phyloP scores from a whole-genome alignment of 2,797 vertebrate species.

The Aulostomus chinensis region DNA sequence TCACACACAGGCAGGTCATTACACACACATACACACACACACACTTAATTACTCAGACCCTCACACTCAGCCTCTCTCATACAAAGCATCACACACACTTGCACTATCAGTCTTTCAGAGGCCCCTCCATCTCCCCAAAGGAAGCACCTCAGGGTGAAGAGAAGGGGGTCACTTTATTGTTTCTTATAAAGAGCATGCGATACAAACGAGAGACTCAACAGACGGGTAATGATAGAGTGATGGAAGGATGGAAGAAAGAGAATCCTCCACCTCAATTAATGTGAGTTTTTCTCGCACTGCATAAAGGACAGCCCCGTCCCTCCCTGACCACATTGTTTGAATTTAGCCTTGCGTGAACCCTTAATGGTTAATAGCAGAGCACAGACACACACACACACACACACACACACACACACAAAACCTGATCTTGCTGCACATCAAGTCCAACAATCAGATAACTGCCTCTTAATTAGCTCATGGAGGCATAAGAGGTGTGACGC shows the following conservation, averaged over 20 bases:
- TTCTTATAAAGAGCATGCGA: slow-evolving; percentile 69
- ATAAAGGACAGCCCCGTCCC: slow-evolving; percentile 40
- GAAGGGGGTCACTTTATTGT: slow-evolving; percentile 74
- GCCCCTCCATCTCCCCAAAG: slow-evolving; percentile 50
- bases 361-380: slow-evolving; percentile 52
- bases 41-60: slow-evolving; percentile 66
- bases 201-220: slow-evolving; percentile 61
- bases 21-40: slow-evolving; percentile 30
- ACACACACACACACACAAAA: no score
- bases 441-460: slow-evolving; percentile 46
- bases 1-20: slow-evolving; percentile 42
- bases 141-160: slow-evolving; percentile 65
- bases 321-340: slow-evolving; percentile 53
- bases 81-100: slow-evolving; percentile 59
- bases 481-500: slow-evolving; percentile 45
- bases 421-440: slow-evolving; percentile 27
- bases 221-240: slow-evolving; percentile 56
- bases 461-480: slow-evolving; percentile 66
- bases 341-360: slow-evolving; percentile 60
- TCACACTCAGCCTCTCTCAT: slow-evolving; percentile 49
- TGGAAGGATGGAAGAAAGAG: slow-evolving; percentile 42
- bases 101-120: slow-evolving; percentile 57
- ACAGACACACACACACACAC: no score
- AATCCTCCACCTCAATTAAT: slow-evolving; percentile 63
- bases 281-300: slow-evolving; percentile 29